Percentiles rank a stretch among this genome's conserved stretches.
phyloP scores from a whole-genome alignment of 2,113 vertebrate species.

The Phainopepla nitens region DNA sequence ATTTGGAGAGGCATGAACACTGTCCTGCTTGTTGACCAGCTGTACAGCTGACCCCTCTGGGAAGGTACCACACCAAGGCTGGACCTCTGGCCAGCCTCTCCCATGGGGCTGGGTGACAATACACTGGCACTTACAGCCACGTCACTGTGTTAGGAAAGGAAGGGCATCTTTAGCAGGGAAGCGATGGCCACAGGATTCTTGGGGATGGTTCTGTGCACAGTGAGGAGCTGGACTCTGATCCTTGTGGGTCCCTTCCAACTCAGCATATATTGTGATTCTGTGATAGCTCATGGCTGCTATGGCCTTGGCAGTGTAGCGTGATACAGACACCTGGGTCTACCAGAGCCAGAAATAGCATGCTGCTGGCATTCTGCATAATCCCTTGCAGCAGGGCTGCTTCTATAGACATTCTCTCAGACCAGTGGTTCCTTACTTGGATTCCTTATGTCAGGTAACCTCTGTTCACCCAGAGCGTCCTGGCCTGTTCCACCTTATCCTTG shows the following conservation, averaged over 20 bases:
- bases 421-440: not conserved
- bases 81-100: not conserved
- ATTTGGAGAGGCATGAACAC: not conserved
- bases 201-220: not conserved
- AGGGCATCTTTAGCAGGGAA: not conserved
- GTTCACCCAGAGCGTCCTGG: not conserved
- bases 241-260: not conserved
- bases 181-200: too few relatives aligned
- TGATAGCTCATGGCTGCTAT: not conserved
- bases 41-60: not conserved
- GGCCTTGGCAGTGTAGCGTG: accelerated
- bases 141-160: not conserved
- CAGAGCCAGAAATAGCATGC: not conserved
- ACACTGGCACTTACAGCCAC: not conserved
- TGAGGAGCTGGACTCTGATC: not conserved
- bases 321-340: not conserved
- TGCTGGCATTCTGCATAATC: not conserved
- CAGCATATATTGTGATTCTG: not conserved
- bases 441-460: not conserved
- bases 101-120: not conserved
- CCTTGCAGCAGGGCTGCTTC: not conserved
- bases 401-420: not conserved
- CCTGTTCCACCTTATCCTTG: not conserved
- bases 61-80: not conserved
- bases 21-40: not conserved